Conservation (phyloP, 2,113 vertebrate species). For the Cynoglossus semilaevis region DNA sequence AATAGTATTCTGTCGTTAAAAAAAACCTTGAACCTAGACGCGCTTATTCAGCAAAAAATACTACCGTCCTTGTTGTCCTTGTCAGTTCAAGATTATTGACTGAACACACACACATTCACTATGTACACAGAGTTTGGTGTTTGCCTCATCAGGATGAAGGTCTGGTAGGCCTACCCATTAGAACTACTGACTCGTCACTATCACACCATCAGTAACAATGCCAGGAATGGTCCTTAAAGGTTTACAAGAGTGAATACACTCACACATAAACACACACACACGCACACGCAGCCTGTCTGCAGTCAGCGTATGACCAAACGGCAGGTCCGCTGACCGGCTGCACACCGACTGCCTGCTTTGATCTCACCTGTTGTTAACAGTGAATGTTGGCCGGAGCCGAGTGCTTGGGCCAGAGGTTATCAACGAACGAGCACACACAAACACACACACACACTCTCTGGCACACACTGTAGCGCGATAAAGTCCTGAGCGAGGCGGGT, state of each 20-base stretch:
- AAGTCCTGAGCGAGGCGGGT: slow-evolving; percentile 73
- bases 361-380: slow-evolving; percentile 72
- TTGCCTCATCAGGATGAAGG: too few species aligned
- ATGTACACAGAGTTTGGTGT: too few species aligned
- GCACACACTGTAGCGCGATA: slow-evolving; percentile 73
- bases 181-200: too few species aligned
- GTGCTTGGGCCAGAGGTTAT: slow-evolving; percentile 66
- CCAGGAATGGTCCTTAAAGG: too few species aligned
- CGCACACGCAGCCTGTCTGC: slow-evolving; percentile 24
- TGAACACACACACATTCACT: slow-evolving; percentile 27
- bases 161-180: too few species aligned
- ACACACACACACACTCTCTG: slow-evolving; percentile 18
- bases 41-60: slow-evolving; percentile 50
- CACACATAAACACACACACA: slow-evolving; percentile 12
- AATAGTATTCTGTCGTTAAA: not conserved
- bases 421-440: slow-evolving; percentile 42
- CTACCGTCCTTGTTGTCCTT: slow-evolving; percentile 56
- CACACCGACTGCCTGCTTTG: slow-evolving; percentile 76
- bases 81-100: slow-evolving; percentile 63
- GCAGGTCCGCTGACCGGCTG: slow-evolving; percentile 75
- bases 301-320: slow-evolving; percentile 77
- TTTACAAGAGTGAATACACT: slow-evolving; percentile 3
- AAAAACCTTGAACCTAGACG: slow-evolving; percentile 17
- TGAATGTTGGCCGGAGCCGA: slow-evolving; percentile 36
- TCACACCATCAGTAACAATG: too few species aligned